phyloP scores from a whole-genome alignment of 2,113 vertebrate species.

The Buteo buteo region DNA sequence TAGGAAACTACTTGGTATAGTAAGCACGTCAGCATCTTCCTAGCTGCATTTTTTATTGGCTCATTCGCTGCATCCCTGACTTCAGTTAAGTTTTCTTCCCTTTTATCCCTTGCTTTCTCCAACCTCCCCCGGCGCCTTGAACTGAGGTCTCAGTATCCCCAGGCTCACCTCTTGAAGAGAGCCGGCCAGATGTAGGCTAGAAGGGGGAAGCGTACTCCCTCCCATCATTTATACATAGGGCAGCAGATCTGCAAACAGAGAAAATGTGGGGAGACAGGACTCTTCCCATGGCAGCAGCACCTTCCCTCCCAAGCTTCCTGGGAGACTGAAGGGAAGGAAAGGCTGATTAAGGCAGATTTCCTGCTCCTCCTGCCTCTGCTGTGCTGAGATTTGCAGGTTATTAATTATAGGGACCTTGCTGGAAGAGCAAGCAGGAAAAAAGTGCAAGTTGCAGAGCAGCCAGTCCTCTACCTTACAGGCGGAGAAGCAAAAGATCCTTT shows the following conservation, averaged over 20 bases:
- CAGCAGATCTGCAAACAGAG: not conserved
- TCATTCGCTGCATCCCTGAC: not conserved
- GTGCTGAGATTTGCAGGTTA: not conserved
- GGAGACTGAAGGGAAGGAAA: not conserved
- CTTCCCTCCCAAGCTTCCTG: not conserved
- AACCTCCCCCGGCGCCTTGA: not conserved
- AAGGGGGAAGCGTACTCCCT: not conserved
- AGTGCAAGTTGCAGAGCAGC: not conserved
- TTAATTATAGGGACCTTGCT: not conserved
- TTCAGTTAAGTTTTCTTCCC: not conserved
- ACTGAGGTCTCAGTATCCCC: accelerated
- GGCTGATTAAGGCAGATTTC: not conserved
- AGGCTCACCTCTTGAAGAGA: not conserved
- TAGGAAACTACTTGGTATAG: not conserved
- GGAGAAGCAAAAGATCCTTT: not conserved
- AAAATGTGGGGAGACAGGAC: accelerated
- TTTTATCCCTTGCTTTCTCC: not conserved
- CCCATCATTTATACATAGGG: accelerated
- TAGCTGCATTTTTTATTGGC: not conserved
- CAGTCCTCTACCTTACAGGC: accelerated
- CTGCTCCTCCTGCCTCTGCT: not conserved
- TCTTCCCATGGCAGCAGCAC: not conserved
- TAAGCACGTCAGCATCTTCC: not conserved
- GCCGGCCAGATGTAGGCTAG: accelerated
- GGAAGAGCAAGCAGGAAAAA: not conserved